Evolutionary conservation across 2,797 vertebrate genomes (phyloP).

Genomic region (Pristis pectinata): DNA sequence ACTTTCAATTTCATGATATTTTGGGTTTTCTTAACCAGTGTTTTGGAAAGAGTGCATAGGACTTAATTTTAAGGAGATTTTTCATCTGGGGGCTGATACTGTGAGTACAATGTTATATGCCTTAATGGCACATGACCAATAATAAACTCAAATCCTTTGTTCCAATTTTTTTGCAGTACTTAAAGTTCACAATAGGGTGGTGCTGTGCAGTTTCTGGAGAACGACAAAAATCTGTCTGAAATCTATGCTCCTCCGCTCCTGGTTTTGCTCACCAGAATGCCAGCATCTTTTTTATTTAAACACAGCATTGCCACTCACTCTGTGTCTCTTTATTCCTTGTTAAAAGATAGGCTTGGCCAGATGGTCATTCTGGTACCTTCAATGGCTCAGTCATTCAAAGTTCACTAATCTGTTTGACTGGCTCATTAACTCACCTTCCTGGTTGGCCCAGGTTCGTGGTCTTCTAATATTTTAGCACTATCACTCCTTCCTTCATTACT

Average conservation of each 20-base stretch:
- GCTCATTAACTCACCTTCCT: background rate
- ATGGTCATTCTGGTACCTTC: background rate
- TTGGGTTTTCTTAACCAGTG: background rate
- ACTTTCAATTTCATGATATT: background rate
- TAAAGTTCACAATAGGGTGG: background rate
- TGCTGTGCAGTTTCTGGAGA: background rate
- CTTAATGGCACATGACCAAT: background rate
- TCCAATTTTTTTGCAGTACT: background rate
- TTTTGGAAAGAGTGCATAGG: too few relatives aligned
- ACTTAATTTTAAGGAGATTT: background rate
- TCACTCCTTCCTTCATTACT: background rate
- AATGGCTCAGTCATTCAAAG: background rate
- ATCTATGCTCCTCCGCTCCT: background rate
- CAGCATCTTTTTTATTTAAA: too few relatives aligned
- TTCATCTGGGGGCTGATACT: background rate
- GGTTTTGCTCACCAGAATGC: background rate
- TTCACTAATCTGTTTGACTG: too few relatives aligned
- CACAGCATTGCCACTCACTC: background rate
- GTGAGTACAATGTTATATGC: background rate
- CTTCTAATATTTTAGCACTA: background rate
- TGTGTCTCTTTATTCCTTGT: background rate
- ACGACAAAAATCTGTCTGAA: background rate
- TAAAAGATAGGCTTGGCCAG: background rate
- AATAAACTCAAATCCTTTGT: background rate
- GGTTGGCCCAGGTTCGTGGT: background rate